These are phyloP conservation scores for Clanis bilineata DNA, from an alignment of 2,888 invertebrate genomes.

Conservation along the genomic window DNA sequence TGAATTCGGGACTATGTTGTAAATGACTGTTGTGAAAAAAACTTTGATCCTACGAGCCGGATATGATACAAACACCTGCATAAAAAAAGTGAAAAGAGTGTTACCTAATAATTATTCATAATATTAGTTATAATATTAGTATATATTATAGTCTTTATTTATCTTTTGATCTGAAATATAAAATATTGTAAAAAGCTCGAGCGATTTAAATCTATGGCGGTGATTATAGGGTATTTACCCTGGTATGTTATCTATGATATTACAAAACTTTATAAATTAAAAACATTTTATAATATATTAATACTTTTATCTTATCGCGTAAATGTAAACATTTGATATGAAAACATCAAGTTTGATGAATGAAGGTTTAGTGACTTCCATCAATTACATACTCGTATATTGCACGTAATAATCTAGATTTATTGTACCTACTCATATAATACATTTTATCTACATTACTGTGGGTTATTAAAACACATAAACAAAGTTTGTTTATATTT, in stretches of 20 bases:
- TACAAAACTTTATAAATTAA: neutral
- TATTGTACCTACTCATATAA: neutral
- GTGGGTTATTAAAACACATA: neutral
- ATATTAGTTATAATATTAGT: no score
- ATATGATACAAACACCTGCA: no score
- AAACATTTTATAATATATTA: neutral
- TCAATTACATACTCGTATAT: neutral
- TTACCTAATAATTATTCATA: no score
- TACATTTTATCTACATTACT: neutral
- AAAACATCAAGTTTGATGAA: neutral
- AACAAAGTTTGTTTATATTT: neutral
- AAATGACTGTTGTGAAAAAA: no score
- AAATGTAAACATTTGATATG: slow-evolving; percentile 30
- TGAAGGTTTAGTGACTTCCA: slow-evolving; percentile 10
- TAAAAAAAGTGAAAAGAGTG: no score
- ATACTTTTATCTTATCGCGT: slow-evolving; percentile 26
- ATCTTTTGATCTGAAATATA: neutral
- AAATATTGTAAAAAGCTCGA: neutral
- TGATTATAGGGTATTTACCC: neutral
- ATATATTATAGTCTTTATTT: neutral
- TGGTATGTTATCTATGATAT: neutral
- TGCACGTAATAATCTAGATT: neutral
- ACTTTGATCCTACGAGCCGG: neutral
- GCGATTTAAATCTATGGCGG: neutral
- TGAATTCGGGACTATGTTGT: no score